These are phyloP conservation scores for Rhea americana DNA, from an alignment of 2,113 vertebrate genomes.

Conservation along the genomic window DNA sequence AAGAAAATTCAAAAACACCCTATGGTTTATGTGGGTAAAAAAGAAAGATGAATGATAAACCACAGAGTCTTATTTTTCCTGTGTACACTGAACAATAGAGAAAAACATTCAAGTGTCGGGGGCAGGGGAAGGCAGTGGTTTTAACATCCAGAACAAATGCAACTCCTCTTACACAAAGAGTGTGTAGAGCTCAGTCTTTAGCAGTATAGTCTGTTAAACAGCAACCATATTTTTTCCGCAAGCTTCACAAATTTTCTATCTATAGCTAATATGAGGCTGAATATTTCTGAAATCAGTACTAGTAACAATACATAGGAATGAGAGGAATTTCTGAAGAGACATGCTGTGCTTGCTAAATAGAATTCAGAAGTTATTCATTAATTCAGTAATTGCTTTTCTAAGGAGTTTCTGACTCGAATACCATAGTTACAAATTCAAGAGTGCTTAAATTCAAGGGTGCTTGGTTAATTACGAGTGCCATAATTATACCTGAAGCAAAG, in stretches of 20 bases:
- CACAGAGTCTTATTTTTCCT: slow-evolving; percentile 45
- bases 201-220: neutral
- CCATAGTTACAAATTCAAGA: neutral
- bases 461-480: neutral
- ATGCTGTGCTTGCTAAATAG: neutral
- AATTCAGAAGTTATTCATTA: neutral
- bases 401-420: neutral
- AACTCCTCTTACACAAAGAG: slow-evolving; percentile 25
- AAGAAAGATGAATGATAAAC: slow-evolving; percentile 31
- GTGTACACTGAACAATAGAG: slow-evolving; percentile 60
- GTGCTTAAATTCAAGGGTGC: neutral
- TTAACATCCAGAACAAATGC: slow-evolving; percentile 46
- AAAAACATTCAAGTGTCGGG: neutral
- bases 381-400: neutral
- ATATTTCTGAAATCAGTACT: neutral
- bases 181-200: neutral
- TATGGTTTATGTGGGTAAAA: slow-evolving; percentile 44
- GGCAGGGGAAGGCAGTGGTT: slow-evolving; percentile 40
- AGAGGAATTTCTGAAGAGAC: neutral
- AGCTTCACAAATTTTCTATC: neutral
- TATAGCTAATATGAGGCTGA: neutral
- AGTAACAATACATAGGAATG: neutral
- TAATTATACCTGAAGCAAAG: neutral
- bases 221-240: neutral
- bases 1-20: neutral